A percentile compares a stretch with the other conserved stretches of the same genome.
These are phyloP conservation scores for Idaea dimidiata DNA, from an alignment of 2,888 invertebrate genomes.

Conservation along the genomic window DNA sequence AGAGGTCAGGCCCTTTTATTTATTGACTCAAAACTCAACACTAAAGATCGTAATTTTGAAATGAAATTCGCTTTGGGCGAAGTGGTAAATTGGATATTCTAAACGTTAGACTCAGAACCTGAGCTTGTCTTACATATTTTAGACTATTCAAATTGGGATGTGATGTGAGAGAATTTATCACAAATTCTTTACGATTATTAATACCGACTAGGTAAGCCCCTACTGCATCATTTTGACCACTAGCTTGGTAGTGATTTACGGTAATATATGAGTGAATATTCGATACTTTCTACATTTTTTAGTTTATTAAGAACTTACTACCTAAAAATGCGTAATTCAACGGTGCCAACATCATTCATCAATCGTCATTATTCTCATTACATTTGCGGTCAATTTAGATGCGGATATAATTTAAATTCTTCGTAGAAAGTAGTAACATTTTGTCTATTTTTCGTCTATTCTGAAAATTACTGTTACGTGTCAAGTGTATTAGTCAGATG, in stretches of 20 bases:
- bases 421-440: background rate
- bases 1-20: conserved; percentile 57
- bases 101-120: background rate
- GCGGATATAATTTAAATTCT: conserved; percentile 1
- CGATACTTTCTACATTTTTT: too few species aligned
- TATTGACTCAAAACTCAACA: conserved; percentile 21
- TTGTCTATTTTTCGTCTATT: background rate
- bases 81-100: background rate
- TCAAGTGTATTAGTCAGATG: background rate
- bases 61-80: background rate
- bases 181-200: too few species aligned
- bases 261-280: too few species aligned
- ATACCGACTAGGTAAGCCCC: too few species aligned
- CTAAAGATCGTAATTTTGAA: background rate
- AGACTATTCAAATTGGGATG: background rate
- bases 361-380: background rate
- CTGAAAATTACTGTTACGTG: background rate
- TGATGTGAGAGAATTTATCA: background rate
- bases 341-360: too few species aligned
- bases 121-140: background rate
- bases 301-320: too few species aligned
- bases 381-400: background rate
- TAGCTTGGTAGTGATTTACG: too few species aligned
- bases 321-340: too few species aligned
- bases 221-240: too few species aligned